phyloP scores from a whole-genome alignment of 2,888 invertebrate species.

The Maniola hyperantus region DNA sequence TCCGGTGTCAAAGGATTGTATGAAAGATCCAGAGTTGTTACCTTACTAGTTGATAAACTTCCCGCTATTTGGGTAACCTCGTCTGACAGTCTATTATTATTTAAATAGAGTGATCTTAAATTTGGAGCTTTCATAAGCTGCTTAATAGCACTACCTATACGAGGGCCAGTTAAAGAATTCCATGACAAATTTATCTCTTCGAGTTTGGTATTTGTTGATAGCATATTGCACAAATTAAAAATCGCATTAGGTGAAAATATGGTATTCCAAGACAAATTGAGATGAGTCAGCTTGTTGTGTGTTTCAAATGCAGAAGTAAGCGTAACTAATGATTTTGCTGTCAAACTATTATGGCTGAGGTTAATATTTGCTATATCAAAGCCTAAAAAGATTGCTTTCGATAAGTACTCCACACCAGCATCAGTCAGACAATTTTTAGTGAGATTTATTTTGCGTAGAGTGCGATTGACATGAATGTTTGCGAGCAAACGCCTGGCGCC shows the following conservation, averaged over 20 bases:
- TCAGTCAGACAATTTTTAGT: constrained; percentile 46
- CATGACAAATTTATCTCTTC: constrained; percentile 49
- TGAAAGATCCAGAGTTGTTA: constrained; percentile 54
- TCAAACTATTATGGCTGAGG: constrained; percentile 52
- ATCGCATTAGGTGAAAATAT: constrained; percentile 44
- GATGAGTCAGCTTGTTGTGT: constrained; percentile 45
- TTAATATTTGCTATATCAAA: constrained; percentile 45
- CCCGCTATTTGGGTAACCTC: constrained; percentile 44
- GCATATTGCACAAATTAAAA: constrained; percentile 40
- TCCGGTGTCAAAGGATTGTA: constrained; percentile 51
- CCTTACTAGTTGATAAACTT: constrained; percentile 44
- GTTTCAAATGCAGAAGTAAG: constrained; percentile 49
- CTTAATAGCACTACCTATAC: constrained; percentile 43
- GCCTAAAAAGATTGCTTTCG: constrained; percentile 43
- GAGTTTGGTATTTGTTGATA: constrained; percentile 42
- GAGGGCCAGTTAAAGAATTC: constrained; percentile 45
- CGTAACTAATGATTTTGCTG: constrained; percentile 40
- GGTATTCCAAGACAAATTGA: constrained; percentile 52
- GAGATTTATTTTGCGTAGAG: constrained; percentile 44
- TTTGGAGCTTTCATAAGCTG: constrained; percentile 41
- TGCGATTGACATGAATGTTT: constrained; percentile 43
- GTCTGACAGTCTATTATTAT: constrained; percentile 47
- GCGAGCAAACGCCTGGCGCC: constrained; percentile 43
- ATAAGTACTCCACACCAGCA: constrained; percentile 44
- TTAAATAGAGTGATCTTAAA: constrained; percentile 42